A percentile compares a stretch with the other conserved stretches of the same genome.
Conservation (phyloP, 2,797 vertebrate species). For the Esox lucius region DNA sequence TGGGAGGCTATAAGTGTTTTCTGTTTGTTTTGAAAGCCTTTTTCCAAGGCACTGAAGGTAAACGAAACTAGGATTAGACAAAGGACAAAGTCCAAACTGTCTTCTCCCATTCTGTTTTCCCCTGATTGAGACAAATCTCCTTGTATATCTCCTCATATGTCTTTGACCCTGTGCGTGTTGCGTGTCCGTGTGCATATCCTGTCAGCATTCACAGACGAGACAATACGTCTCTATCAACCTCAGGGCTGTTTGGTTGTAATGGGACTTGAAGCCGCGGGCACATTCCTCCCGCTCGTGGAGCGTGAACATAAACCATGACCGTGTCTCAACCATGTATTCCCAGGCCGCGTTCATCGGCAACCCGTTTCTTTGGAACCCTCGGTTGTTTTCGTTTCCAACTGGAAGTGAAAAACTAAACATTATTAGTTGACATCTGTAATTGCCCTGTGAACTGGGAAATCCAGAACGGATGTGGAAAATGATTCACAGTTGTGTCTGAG, state of each 20-base stretch:
- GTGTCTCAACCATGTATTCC: conserved; percentile 26
- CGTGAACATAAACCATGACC: conserved; percentile 17
- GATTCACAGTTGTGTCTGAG: too few species aligned
- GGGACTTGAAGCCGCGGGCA: conserved; percentile 17
- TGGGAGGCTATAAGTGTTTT: not conserved
- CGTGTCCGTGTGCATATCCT: not conserved
- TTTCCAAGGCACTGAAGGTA: not conserved
- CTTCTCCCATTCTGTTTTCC: not conserved
- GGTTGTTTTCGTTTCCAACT: conserved; percentile 1
- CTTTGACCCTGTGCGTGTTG: not conserved
- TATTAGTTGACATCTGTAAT: conserved; percentile 20
- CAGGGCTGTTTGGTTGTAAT: conserved; percentile 11
- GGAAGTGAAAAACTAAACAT: conserved; percentile 17
- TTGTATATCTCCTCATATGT: not conserved
- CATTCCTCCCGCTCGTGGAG: conserved; percentile 26
- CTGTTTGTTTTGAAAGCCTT: not conserved
- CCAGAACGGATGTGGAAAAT: not conserved
- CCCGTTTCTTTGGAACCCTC: conserved; percentile 26
- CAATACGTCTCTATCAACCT: not conserved
- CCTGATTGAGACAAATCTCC: not conserved
- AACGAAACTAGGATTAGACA: not conserved
- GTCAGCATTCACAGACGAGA: not conserved
- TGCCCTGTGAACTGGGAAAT: not conserved
- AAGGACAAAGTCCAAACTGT: not conserved
- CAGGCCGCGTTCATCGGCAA: conserved; percentile 76